Evolutionary conservation across 2,113 vertebrate species (phyloP).

Genomic region (Hippoglossus stenolepis): DNA sequence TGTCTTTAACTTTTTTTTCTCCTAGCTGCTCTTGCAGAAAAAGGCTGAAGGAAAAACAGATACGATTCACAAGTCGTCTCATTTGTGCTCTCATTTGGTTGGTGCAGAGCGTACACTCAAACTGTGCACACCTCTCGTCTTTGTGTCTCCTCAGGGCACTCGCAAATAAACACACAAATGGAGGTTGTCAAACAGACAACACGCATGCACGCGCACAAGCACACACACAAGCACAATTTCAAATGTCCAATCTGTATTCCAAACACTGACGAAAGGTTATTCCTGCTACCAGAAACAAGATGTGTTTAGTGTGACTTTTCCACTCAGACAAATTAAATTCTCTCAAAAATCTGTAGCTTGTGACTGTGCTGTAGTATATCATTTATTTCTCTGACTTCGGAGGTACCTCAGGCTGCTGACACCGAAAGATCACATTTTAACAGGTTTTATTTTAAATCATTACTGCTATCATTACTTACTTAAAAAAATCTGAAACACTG

Average conservation of each 20-base stretch:
- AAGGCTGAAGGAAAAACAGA: conserved; percentile 23
- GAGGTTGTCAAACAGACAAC: conserved; percentile 2
- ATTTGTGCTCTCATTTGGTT: conserved; percentile 11
- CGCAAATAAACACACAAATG: conserved; percentile 13
- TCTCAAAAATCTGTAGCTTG: not conserved
- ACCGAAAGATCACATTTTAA: not conserved
- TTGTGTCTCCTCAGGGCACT: conserved; percentile 4
- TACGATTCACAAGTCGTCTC: conserved; percentile 32
- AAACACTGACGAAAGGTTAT: conserved; percentile 54
- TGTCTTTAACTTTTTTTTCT: not conserved
- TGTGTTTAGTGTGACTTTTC: conserved; percentile 26
- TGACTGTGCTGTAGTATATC: not conserved
- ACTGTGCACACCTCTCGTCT: conserved; percentile 27
- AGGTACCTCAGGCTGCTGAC: not conserved
- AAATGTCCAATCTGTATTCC: conserved; percentile 52
- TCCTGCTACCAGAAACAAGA: conserved; percentile 23
- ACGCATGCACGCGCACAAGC: not conserved
- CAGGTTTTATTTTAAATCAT: not conserved
- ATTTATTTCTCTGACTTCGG: not conserved
- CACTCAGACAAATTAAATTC: conserved; percentile 26
- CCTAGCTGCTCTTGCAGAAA: conserved; percentile 33
- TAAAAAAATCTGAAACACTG: too few species aligned
- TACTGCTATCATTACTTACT: too few species aligned
- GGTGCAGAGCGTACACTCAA: conserved; percentile 41
- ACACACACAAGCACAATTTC: not conserved